Evolutionary conservation across 2,888 invertebrate species (phyloP), one percentile per base, ranked within the genome.

Genomic region (Netelia inedita): DNA sequence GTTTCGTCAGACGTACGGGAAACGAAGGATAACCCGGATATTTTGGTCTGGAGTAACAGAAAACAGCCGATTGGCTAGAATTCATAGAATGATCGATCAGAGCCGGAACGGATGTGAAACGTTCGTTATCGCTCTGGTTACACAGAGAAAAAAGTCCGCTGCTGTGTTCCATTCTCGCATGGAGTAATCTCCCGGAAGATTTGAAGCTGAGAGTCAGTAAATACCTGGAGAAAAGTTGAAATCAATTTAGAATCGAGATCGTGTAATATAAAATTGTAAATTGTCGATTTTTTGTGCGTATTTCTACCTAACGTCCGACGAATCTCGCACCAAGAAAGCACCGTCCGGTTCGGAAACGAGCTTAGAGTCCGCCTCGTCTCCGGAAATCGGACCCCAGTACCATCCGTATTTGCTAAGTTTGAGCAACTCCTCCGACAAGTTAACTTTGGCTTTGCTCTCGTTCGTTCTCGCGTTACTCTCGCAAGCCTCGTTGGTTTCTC

Each of bases 321-420:
- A 97, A 92, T 97, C 97, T n/a, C 97, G 94, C 5, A 97, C 96
- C 82, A 97, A 94, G 93, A 97, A 97, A 14, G 97, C 95, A 50
- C 97, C 97, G 89, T 97, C 97, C 8, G 96, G 96, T 91, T 96
- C 96, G 84, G 95, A 95, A 69, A 94, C 93, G 43, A 97, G 94
- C 90, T 96, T 96, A 78, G 95, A 95, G 91, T 97, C 97, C 0
- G 97, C 97, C 91, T 97, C 96, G 53, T 95, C 95, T 86, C 96
- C 95, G 0, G 96, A 95, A 87, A 97, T 95, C 73, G 97, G 96
- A 16, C 97, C 97, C 97, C 97, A 98, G 92, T 97, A 97, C 97
- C 97, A 97, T 59, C 96, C 96, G 91, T 95, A 90, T 73, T 91
- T 91, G 79, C 91, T 90, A 59, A 92, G 85, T 75, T 91, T 92